Base-by-base conservation (phyloP, 2,888 invertebrate genomes). In the Desoria tigrina region DNA sequence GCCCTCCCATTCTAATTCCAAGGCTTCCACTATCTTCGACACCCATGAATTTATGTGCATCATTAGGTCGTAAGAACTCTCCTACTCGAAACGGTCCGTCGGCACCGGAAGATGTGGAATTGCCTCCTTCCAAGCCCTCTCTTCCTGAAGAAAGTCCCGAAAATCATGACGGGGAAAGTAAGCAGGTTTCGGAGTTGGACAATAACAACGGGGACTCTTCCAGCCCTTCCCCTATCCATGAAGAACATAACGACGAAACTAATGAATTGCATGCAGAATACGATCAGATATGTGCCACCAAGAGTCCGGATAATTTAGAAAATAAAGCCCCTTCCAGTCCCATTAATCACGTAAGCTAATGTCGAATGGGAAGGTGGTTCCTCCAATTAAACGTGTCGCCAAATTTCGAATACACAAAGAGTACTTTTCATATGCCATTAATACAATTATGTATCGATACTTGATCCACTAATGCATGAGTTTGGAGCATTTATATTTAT, bases 331-430 rank as follows among this genome's bases (percentile, higher is more conserved):
- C 57, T 7, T 42, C 24, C 14, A 39, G 42, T 23, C 42, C 39
- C 11, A 39, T 23, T 2, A 59, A 27, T 45, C 27, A 59, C 45
- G 11, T 39, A 24, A 62, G 62, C 55, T 62, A 55, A 62, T 55
- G 56, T 27, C 54, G 24, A 61, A 42, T 18, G 6, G 32, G 11
- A 32, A 32, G 11, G 11, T 32, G 27, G 18, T 42, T 28, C 16
- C n/a, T 42, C 14, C 39, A 28, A n/a, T 27, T n/a, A 28, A 49
- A 49, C 14, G 18, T 28, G 14, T 58, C 45, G 49, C 58, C 58
- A 58, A 58, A 58, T 32, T 49, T 11, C 11, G 11, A 4, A 32
- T 32, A 32, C 11, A 7, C 11, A 32, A 4, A 32, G 32, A 32
- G 32, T 32, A 4, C 4, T 32, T 32, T 32, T 32, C 32, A 32